A percentile compares a stretch with the other conserved stretches of the same genome.
phyloP scores from a whole-genome alignment of 2,888 invertebrate species.

The Chaetogeoica ovagalla region DNA sequence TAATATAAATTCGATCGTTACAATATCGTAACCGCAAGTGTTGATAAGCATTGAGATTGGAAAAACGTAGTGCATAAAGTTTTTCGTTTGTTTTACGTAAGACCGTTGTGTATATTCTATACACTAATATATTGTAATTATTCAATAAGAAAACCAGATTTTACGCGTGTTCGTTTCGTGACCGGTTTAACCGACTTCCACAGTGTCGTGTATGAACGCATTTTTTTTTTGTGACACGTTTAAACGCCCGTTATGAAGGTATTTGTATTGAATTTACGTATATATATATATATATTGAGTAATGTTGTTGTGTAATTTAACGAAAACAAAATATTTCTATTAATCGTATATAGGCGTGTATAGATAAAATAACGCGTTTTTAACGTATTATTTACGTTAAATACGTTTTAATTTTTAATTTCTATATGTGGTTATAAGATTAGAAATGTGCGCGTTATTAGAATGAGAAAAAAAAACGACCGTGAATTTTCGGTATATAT shows the following conservation, averaged over 20 bases:
- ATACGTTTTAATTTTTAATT: no score
- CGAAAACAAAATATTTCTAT: slow-evolving; percentile 12
- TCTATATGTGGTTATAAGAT: no score
- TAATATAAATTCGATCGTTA: no score
- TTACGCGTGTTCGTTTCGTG: neutral
- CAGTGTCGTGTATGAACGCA: neutral
- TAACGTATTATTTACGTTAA: neutral
- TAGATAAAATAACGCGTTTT: neutral
- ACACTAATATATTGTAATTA: neutral
- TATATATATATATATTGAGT: neutral
- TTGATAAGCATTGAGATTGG: no score
- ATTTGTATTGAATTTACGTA: neutral
- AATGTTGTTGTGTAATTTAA: slow-evolving; percentile 24
- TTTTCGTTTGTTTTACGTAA: neutral
- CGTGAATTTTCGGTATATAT: no score
- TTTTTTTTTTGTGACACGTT: slow-evolving; percentile 24
- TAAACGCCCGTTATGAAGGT: neutral
- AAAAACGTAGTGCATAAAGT: no score
- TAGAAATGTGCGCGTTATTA: no score
- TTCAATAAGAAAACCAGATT: slow-evolving; percentile 16
- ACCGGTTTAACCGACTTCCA: slow-evolving; percentile 18
- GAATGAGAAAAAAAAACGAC: no score
- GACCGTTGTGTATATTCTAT: neutral
- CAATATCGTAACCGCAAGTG: no score
- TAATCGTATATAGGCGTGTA: neutral